Conservation (phyloP, 2,797 vertebrate genomes). For the Enteromius unitaeniatus region DNA sequence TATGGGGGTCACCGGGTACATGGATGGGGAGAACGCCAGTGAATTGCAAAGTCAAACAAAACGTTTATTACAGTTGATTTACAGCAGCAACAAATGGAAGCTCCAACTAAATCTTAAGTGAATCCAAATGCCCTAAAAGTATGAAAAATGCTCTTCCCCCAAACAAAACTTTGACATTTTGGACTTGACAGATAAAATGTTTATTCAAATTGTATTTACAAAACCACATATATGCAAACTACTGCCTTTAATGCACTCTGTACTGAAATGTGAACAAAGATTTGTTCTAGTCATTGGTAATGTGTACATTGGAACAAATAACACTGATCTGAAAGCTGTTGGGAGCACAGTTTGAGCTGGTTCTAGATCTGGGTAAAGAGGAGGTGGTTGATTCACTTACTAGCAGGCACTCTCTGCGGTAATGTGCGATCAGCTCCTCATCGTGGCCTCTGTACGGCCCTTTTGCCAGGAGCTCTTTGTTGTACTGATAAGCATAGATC, state of each 20-base stretch:
- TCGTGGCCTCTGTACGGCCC: constrained; percentile 91
- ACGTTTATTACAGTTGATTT: constrained; percentile 7
- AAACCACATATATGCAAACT: constrained; percentile 11
- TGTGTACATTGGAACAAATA: background rate
- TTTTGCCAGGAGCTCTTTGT: constrained; percentile 92
- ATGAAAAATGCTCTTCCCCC: background rate
- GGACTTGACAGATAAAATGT: constrained; percentile 14
- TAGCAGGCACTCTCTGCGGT: constrained; percentile 94
- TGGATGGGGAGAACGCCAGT: constrained; percentile 13
- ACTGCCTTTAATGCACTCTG: constrained; percentile 2
- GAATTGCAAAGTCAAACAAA: constrained; percentile 4
- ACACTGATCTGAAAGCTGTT: constrained; percentile 18
- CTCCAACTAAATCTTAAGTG: background rate
- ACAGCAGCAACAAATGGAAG: constrained; percentile 6
- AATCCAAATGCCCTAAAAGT: constrained; percentile 3
- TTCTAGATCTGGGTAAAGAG: background rate
- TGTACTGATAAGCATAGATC: constrained; percentile 94
- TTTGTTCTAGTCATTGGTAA: constrained; percentile 2
- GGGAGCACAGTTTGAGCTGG: background rate
- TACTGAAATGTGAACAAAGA: background rate
- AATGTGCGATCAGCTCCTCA: constrained; percentile 88
- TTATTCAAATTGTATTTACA: background rate
- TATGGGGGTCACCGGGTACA: constrained; percentile 78
- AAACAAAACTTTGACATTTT: background rate
- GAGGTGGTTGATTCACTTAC: constrained; percentile 27